These are phyloP conservation scores for Pangasianodon hypophthalmus DNA, from an alignment of 2,113 vertebrate genomes.

Conservation along the genomic window DNA sequence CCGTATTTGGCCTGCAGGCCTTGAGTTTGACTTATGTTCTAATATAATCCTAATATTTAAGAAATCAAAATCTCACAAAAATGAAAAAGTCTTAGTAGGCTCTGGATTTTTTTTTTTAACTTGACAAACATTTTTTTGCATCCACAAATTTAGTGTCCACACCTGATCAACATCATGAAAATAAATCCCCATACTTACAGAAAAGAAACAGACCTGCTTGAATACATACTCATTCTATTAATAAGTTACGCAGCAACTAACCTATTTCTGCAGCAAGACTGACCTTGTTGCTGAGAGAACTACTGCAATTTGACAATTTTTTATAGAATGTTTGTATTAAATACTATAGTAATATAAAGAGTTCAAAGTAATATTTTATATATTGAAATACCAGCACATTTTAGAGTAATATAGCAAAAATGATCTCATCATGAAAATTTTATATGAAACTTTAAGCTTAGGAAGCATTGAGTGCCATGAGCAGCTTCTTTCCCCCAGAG, in stretches of 20 bases:
- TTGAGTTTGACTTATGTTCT: not conserved
- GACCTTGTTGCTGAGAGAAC: conserved; percentile 2
- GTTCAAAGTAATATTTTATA: not conserved
- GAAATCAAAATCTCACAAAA: not conserved
- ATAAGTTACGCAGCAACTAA: conserved; percentile 1
- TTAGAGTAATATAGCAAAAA: not conserved
- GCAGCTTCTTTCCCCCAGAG: not conserved
- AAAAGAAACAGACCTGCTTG: not conserved
- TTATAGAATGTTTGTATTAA: too few relatives aligned
- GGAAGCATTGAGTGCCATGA: too few relatives aligned
- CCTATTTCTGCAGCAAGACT: not conserved
- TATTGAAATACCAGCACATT: not conserved
- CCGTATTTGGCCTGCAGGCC: not conserved
- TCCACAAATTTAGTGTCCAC: not conserved
- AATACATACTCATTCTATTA: not conserved
- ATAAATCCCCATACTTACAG: not conserved
- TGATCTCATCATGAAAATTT: not conserved
- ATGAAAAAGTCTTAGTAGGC: not conserved
- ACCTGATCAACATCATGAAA: not conserved
- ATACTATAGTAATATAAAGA: not conserved
- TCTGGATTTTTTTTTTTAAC: not conserved
- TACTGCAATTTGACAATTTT: not conserved
- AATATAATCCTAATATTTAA: not conserved
- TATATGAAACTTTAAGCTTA: not conserved
- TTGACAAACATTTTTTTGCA: too few relatives aligned